Conservation (phyloP, 1,140 invertebrate species). For the Musca vetustissima region DNA sequence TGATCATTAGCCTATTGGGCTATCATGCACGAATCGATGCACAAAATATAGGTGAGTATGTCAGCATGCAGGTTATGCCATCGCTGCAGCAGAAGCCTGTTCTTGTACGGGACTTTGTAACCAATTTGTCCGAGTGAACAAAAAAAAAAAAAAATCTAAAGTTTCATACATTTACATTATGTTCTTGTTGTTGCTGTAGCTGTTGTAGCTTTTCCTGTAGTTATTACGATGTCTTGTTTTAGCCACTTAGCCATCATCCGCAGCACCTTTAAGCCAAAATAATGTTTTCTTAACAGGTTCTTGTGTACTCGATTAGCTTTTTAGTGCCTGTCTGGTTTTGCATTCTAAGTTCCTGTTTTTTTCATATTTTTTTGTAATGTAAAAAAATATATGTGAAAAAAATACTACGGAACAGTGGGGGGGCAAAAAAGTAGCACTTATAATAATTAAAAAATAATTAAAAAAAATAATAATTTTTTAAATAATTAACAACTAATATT, state of each 20-base stretch:
- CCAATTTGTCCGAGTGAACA: too few relatives aligned
- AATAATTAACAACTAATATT: too few relatives aligned
- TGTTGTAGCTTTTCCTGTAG: too few relatives aligned
- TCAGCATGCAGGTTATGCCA: neutral
- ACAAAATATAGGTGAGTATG: conserved; percentile 32
- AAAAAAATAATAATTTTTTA: too few relatives aligned
- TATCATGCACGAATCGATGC: conserved; percentile 32
- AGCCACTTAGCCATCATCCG: neutral
- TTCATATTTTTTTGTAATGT: neutral
- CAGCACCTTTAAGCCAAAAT: too few relatives aligned
- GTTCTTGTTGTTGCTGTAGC: neutral
- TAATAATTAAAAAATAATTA: too few relatives aligned
- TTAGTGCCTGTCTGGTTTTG: neutral
- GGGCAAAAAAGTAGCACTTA: too few relatives aligned
- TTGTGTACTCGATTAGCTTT: neutral
- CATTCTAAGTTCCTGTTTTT: conserved; percentile 19
- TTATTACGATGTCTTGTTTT: neutral
- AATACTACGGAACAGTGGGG: too few relatives aligned
- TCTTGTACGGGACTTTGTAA: neutral
- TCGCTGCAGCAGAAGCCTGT: neutral
- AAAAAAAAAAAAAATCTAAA: neutral
- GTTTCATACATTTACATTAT: neutral
- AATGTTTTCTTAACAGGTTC: conserved; percentile 6
- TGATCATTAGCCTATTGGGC: conserved; percentile 30
- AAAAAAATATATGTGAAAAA: too few relatives aligned